phyloP scores from a whole-genome alignment of 2,888 invertebrate species.

The Anagyrus pseudococci region DNA sequence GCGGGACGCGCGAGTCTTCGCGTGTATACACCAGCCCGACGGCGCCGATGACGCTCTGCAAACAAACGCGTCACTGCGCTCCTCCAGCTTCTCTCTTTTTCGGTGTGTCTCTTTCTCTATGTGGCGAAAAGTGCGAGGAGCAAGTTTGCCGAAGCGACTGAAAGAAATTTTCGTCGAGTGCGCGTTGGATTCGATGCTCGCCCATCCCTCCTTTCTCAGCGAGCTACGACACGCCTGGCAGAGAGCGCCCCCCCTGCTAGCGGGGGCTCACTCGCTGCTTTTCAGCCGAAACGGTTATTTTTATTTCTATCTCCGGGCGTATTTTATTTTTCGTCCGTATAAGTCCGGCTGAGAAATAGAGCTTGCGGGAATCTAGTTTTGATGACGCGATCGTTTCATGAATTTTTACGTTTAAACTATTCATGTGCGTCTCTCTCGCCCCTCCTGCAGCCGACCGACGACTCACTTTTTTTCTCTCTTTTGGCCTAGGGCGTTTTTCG shows the following conservation, averaged over 20 bases:
- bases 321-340: constrained; percentile 26
- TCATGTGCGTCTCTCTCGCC: constrained; percentile 6
- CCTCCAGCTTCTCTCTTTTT: too few species aligned
- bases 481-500: too few species aligned
- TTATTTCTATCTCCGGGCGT: constrained; percentile 31
- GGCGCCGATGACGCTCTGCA: constrained; percentile 16
- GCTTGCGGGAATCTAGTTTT: constrained; percentile 19
- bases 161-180: too few species aligned
- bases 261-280: constrained; percentile 2
- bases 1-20: constrained; percentile 19
- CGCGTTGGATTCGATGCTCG: too few species aligned
- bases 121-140: background rate
- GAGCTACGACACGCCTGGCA: too few species aligned
- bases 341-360: constrained; percentile 9
- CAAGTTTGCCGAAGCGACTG: too few species aligned
- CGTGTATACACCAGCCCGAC: constrained; percentile 10
- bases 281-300: constrained; percentile 35
- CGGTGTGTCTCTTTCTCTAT: too few species aligned
- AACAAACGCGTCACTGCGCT: constrained; percentile 21
- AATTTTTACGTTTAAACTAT: constrained; percentile 24
- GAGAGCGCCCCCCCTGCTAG: too few species aligned
- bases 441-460: too few species aligned
- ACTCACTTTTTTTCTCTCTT: too few species aligned
- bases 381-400: constrained; percentile 31
- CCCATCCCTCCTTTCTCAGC: too few species aligned